Conservation (phyloP, 1,140 invertebrate genomes). For the Drosophila carrolli region DNA sequence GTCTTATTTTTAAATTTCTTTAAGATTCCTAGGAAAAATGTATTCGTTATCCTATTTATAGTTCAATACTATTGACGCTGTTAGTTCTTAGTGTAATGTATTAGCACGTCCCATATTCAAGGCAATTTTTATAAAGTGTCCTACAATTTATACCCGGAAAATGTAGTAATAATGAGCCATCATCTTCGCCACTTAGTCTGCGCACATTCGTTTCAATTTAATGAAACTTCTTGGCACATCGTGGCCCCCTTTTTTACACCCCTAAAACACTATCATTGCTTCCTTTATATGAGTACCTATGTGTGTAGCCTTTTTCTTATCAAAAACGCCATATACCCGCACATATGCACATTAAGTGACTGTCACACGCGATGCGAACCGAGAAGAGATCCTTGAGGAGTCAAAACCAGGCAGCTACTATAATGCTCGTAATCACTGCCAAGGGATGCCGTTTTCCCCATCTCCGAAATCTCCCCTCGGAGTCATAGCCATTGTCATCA, state of each 20-base stretch:
- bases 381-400: conserved; percentile 50
- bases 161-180: conserved; percentile 25
- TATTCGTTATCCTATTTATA: no score
- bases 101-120: no score
- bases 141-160: conserved; percentile 9
- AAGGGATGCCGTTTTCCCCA: conserved; percentile 34
- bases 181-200: conserved; percentile 19
- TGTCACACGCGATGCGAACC: conserved; percentile 32
- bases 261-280: conserved; percentile 22
- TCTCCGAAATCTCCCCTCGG: conserved; percentile 16
- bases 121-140: neutral
- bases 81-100: neutral
- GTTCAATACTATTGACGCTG: no score
- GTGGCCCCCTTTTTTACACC: conserved; percentile 19
- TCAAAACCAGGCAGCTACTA: conserved; percentile 53
- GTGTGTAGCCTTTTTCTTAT: conserved; percentile 17
- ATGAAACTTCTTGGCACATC: conserved; percentile 26
- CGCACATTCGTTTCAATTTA: conserved; percentile 32
- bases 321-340: conserved; percentile 35
- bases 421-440: conserved; percentile 60
- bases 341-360: conserved; percentile 52
- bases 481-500: conserved; percentile 53
- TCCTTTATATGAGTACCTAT: conserved; percentile 4
- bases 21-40: no score
- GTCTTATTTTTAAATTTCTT: no score